phyloP scores from a whole-genome alignment of 2,113 vertebrate species.

The Myotis yumanensis region DNA sequence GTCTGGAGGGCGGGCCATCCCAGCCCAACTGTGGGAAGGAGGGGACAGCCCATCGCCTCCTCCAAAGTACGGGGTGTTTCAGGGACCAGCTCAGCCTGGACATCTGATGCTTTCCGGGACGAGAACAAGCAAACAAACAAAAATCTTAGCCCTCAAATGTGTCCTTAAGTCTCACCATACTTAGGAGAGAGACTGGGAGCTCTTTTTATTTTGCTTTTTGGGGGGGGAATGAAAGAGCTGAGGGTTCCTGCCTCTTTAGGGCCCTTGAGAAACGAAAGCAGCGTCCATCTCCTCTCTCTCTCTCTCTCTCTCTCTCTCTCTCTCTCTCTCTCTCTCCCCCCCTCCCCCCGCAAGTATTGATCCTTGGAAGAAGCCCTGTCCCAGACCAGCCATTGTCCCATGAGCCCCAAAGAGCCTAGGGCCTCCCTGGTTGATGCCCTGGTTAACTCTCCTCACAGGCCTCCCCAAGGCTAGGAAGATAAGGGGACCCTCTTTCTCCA shows the following conservation, averaged over 20 bases:
- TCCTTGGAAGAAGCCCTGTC: background rate
- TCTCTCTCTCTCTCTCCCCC: too few relatives aligned
- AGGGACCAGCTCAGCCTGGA: background rate
- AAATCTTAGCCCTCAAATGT: background rate
- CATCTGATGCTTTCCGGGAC: background rate
- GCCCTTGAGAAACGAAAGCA: background rate
- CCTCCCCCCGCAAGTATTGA: background rate
- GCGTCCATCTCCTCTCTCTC: background rate
- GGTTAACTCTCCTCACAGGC: background rate
- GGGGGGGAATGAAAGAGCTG: background rate
- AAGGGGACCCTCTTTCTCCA: slow-evolving; percentile 38
- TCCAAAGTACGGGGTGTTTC: background rate
- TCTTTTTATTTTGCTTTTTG: background rate
- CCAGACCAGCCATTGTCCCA: background rate
- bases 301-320: background rate
- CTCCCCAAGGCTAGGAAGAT: slow-evolving; percentile 21
- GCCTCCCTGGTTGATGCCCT: background rate
- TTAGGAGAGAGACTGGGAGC: background rate
- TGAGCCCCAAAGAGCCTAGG: background rate
- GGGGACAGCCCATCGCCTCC: background rate
- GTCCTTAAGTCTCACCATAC: background rate
- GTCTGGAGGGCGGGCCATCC: background rate
- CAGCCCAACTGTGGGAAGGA: background rate
- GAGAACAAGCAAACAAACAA: background rate
- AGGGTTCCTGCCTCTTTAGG: background rate